These are phyloP conservation scores for Chaitophorus viminalis DNA, from an alignment of 2,888 invertebrate species.

Conservation along the genomic window DNA sequence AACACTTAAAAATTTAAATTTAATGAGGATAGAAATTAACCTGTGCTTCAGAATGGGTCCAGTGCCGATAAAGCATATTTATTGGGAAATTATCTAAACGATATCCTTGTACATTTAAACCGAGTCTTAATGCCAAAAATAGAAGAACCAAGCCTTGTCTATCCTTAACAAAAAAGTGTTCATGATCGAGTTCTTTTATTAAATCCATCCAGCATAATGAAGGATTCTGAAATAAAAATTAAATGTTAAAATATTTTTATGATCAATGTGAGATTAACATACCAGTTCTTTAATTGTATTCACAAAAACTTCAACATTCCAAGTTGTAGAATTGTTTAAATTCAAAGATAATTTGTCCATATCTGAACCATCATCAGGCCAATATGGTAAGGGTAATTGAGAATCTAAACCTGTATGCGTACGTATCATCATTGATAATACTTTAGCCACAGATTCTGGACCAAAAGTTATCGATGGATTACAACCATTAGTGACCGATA, in stretches of 20 bases:
- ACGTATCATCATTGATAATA: conserved; percentile 86
- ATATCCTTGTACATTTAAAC: conserved; percentile 79
- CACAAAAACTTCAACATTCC: conserved; percentile 95
- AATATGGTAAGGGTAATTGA: conserved; percentile 29
- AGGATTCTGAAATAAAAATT: conserved; percentile 69
- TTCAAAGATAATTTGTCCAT: conserved; percentile 63
- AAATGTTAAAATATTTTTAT: background rate
- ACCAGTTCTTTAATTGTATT: conserved; percentile 90
- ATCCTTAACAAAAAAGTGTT: conserved; percentile 88
- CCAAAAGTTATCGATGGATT: background rate
- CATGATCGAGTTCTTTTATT: conserved; percentile 88
- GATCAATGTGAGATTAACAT: background rate
- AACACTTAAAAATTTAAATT: conserved; percentile 66
- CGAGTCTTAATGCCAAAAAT: conserved; percentile 83
- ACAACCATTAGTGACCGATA: conserved; percentile 70
- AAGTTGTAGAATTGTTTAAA: conserved; percentile 71
- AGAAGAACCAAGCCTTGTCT: conserved; percentile 84
- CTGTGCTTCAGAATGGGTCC: conserved; percentile 93
- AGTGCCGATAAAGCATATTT: conserved; percentile 87
- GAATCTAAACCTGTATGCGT: conserved; percentile 77
- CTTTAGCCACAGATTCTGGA: conserved; percentile 82
- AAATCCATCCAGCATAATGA: conserved; percentile 93
- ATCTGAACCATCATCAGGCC: conserved; percentile 46
- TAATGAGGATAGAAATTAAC: conserved; percentile 65
- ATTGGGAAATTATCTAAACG: conserved; percentile 83